Conservation (phyloP, 1,140 invertebrate genomes). For the Ptiloglossa arizonensis region DNA sequence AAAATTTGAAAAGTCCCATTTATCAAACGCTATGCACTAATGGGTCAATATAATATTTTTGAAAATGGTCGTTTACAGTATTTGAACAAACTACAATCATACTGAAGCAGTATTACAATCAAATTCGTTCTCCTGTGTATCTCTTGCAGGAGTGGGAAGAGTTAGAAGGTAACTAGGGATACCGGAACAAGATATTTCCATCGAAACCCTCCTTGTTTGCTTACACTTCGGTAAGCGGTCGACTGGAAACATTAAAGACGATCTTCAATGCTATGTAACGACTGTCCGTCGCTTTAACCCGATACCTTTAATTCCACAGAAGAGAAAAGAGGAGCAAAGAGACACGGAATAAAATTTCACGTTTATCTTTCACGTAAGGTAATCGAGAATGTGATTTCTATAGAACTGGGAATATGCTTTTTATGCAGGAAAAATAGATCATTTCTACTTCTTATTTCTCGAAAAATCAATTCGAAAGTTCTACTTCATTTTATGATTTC, state of each 20-base stretch:
- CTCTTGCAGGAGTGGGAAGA: neutral
- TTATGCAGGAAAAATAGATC: no score
- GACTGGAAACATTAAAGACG: neutral
- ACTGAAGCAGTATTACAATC: neutral
- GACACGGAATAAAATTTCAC: neutral
- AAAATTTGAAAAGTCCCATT: no score
- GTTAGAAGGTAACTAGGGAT: neutral
- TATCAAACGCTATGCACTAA: no score
- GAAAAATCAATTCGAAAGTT: no score
- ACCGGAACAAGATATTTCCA: neutral
- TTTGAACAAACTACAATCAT: no score
- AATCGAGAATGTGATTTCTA: neutral
- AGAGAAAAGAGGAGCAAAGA: neutral
- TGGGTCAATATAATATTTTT: conserved; percentile 3
- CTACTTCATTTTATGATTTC: no score
- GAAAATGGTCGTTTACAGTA: neutral
- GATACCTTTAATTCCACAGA: neutral
- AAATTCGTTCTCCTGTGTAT: neutral
- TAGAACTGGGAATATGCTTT: neutral
- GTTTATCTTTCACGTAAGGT: no score
- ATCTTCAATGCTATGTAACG: conserved; percentile 7
- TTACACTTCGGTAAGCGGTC: neutral
- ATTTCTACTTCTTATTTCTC: no score
- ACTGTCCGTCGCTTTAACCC: neutral
- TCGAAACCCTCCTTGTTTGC: conserved; percentile 17